Conservation (phyloP, 2,113 vertebrate genomes). For the Poecile atricapillus region DNA sequence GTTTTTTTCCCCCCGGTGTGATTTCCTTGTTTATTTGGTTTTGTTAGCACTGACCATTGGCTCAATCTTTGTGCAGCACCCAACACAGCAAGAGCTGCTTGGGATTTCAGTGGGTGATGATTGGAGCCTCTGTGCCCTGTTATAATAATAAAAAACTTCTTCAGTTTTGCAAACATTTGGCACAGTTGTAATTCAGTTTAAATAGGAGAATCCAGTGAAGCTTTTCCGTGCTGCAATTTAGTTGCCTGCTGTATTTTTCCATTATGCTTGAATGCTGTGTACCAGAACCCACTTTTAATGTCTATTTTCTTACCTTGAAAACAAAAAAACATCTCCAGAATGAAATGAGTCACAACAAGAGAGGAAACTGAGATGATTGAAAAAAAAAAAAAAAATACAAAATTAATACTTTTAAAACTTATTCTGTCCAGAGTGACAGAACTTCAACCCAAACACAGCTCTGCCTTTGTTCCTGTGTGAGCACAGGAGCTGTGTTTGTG, state of each 20-base stretch:
- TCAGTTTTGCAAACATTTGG: neutral
- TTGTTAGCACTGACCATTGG: neutral
- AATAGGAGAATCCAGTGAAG: neutral
- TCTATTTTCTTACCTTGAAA: neutral
- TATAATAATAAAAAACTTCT: neutral
- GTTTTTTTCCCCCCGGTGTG: accelerated
- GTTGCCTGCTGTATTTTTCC: neutral
- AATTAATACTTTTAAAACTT: neutral
- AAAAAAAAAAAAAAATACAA: neutral
- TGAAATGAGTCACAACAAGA: neutral
- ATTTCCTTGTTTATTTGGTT: neutral
- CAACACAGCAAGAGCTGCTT: neutral
- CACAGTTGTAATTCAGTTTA: neutral
- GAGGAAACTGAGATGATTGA: neutral
- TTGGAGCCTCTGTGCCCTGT: neutral
- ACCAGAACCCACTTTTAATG: neutral
- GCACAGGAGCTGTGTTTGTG: neutral
- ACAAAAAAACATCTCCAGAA: neutral
- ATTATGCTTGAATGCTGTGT: neutral
- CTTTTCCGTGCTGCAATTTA: neutral
- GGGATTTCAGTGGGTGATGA: neutral
- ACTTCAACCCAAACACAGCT: neutral
- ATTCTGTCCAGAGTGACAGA: neutral
- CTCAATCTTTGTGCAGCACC: neutral
- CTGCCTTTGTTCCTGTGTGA: neutral